phyloP scores from a whole-genome alignment of 1,140 invertebrate species.

The Achatina immaculata region DNA sequence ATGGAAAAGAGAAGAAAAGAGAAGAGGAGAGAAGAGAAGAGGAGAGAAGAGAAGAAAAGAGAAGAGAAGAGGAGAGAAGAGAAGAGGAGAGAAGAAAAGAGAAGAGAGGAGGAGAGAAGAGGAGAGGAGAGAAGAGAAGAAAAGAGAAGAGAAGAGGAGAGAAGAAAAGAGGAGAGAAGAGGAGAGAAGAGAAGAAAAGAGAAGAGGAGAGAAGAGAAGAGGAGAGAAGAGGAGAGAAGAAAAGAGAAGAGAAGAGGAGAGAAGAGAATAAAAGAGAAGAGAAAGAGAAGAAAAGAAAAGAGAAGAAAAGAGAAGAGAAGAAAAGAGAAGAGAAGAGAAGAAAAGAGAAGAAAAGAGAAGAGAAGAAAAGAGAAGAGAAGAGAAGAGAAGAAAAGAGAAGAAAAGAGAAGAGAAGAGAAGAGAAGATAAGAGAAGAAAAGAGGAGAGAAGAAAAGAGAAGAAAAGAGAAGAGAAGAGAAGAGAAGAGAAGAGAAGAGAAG shows the following conservation, averaged over 20 bases:
- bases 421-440: not conserved
- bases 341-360: not conserved
- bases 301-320: not conserved
- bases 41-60: not conserved
- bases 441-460: slow-evolving; percentile 9
- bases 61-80: not conserved
- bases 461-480: not conserved
- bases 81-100: too few species aligned
- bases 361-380: not conserved
- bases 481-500: not conserved
- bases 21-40: not conserved
- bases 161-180: not conserved
- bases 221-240: not conserved
- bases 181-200: not conserved
- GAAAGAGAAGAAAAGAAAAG: not conserved
- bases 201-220: not conserved
- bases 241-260: not conserved
- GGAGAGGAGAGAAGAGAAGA: not conserved
- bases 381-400: not conserved
- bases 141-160: not conserved
- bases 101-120: not conserved
- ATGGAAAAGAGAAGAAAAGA: not conserved
- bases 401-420: slow-evolving; percentile 7
- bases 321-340: not conserved
- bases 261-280: not conserved